A percentile compares a stretch with the other conserved stretches of the same genome.
Conservation (phyloP, 2,113 vertebrate genomes). For the Rutilus rutilus region DNA sequence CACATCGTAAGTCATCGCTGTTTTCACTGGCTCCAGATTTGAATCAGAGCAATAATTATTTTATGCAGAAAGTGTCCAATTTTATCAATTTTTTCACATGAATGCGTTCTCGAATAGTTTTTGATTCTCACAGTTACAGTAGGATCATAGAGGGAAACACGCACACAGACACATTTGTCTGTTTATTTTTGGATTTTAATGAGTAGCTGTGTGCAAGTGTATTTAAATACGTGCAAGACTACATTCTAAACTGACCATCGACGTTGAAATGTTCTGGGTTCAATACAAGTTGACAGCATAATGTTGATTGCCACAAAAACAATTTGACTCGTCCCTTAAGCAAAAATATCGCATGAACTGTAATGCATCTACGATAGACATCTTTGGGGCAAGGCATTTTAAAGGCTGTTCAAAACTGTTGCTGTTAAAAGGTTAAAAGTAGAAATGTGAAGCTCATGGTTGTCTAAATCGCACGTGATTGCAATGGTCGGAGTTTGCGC, state of each 20-base stretch:
- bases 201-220: conserved; percentile 11
- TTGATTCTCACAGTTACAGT: background rate
- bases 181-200: conserved; percentile 34
- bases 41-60: background rate
- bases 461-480: no score
- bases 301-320: background rate
- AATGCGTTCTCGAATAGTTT: background rate
- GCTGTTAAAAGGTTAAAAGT: background rate
- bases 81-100: background rate
- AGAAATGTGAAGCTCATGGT: background rate
- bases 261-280: background rate
- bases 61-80: background rate
- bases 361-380: background rate
- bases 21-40: background rate
- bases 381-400: background rate
- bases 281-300: background rate
- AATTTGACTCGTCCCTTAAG: background rate
- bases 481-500: no score
- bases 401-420: background rate
- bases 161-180: conserved; percentile 33
- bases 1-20: conserved; percentile 90
- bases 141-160: conserved; percentile 13
- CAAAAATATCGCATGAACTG: background rate
- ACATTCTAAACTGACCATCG: background rate
- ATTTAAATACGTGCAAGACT: background rate